Evolutionary conservation across 2,888 invertebrate genomes (phyloP), one percentile per base, ranked within the genome.

Genomic region (Orthosia incerta): DNA sequence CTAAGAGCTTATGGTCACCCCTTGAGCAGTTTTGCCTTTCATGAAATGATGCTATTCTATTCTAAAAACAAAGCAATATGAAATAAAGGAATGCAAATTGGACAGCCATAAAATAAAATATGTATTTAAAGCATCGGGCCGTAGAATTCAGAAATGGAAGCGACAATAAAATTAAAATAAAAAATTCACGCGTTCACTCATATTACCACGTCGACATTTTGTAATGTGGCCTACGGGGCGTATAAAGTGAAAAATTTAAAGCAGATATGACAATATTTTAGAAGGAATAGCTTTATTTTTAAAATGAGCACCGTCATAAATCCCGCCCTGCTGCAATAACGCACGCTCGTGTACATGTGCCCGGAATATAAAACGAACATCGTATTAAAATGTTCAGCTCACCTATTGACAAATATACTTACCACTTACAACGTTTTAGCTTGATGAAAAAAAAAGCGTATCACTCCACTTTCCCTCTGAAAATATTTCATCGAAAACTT

Each of bases 241-340:
- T 91, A 94, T 96, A 93, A 94, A 94, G 93, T 94, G 92, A 95
- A 95, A 95, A 95, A 94, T 96, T 96, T 95, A 95, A 95, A 93
- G 90, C 92, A 93, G 93, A 95, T 90, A 88, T 95, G 96, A 95
- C 95, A 94, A 94, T 96, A 95, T 96, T 95, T 96, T 94, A 95
- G 92, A 93, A 93, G 90, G 93, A 95, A 95, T 95, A 93, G 96
- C 95, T 94, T 94, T 94, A 95, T 95, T 95, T 94, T 95, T 93
- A 94, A 95, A 95, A 93, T 91, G 94, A 93, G 93, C 88, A 90
- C 89, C 87, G 91, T 91, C 93, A 93, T 95, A 96, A 95, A 95
- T 95, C 93, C 91, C 90, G 89, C 89, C 87, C 86, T 84, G 89
- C 90, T 93, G 95, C 94, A 94, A 96, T 96, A 95, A 95, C 94